Base-by-base conservation (phyloP, 2,888 invertebrate genomes). In the Pandemis cinnamomeana region DNA sequence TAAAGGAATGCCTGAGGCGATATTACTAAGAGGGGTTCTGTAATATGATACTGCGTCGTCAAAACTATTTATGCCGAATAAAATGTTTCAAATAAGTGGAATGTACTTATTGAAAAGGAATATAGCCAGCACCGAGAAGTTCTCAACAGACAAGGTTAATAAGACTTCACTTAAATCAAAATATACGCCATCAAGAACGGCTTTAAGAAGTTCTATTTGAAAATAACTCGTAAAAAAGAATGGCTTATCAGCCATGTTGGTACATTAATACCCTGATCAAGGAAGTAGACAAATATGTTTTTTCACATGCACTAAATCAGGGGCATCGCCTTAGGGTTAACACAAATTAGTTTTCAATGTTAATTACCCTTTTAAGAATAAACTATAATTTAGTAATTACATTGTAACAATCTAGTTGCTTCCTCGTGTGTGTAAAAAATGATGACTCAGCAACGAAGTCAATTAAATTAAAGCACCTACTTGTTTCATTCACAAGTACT, bases 1-100 rank as follows among this genome's bases (percentile, higher is more conserved):
- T 89, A 91, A 88, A 82, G 53, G 67, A 58, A 13, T 20, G 58
- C 66, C 41, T 51, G 42, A 20, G 73, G 63, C 58, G 36, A 60
- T 58, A 42, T 46, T 62, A 46, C 44, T 48, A 70, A 36, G 15
- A 53, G 15, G 62, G 15, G 61, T 15, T 58, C 53, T 62, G 13
- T 13, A 5, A 51, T n/a, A n/a, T 51, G 51, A 51, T 5, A 48
- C 48, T 48, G n/a, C 11, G 10, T 11, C 11, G 11, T 11, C 11
- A 11, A 46, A 46, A 46, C 46, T 46, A 46, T 46, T 46, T 46
- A 13, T 2, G 46, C 46, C 10, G 27, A 36, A 36, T 36, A 36
- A 36, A 36, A 36, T 36, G 27, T 36, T 36, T 36, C 3, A 36
- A 36, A 36, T 36, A 36, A 36, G 11, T 11, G 46, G 1, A 11